phyloP scores from a whole-genome alignment of 2,113 vertebrate species.

The Neolamprologus fasciatus region DNA sequence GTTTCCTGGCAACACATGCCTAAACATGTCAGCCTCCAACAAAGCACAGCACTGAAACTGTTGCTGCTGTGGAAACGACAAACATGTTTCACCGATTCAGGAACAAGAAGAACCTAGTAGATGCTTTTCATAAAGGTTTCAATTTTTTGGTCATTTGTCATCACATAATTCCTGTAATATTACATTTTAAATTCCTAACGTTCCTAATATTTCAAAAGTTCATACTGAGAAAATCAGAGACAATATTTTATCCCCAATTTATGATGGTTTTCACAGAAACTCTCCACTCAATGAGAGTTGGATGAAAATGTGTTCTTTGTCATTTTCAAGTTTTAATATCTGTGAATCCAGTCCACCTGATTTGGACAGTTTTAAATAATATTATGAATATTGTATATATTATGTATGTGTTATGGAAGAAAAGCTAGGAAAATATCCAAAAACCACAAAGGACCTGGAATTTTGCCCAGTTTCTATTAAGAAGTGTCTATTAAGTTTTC shows the following conservation, averaged over 20 bases:
- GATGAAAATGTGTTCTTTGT: not conserved
- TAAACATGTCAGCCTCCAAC: not conserved
- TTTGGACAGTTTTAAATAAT: not conserved
- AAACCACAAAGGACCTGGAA: not conserved
- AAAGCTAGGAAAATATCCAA: fast-evolving
- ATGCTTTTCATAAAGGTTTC: not conserved
- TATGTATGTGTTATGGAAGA: not conserved
- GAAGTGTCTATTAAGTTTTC: not conserved
- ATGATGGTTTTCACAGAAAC: not conserved
- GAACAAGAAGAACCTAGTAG: not conserved
- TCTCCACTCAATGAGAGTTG: fast-evolving
- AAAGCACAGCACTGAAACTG: not conserved
- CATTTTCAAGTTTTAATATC: not conserved
- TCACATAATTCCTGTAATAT: not conserved
- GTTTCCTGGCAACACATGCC: not conserved
- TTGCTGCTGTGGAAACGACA: not conserved
- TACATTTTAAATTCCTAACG: not conserved
- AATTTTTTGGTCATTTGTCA: not conserved
- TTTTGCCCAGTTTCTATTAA: not conserved
- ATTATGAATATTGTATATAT: not conserved
- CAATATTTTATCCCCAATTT: fast-evolving
- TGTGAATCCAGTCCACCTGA: not conserved
- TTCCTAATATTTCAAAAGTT: not conserved
- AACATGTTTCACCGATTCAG: not conserved
- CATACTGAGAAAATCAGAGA: not conserved